Evolutionary conservation across 2,113 vertebrate species (phyloP).

Genomic region (Rattus norvegicus): GRCr8 NC_086032.1:88188501-88189000

Average conservation of each 20-base stretch:
- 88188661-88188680: neutral
- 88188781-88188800: neutral
- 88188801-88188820: neutral
- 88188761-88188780: neutral
- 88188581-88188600: accelerated
- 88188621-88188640: neutral
- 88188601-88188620: neutral
- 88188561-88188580: neutral
- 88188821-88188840: neutral
- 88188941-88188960: neutral
- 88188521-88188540: neutral
- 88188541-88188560: neutral
- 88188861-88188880: neutral
- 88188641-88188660: neutral
- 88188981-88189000: neutral
- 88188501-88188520: slow-evolving; percentile 78
- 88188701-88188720: neutral
- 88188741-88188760: slow-evolving; percentile 18
- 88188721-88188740: neutral
- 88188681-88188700: neutral
- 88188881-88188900: neutral
- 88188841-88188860: neutral
- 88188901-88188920: neutral
- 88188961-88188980: neutral
- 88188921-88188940: neutral